Base-by-base conservation (phyloP, 2,888 invertebrate species). In the Macaria notata region DNA sequence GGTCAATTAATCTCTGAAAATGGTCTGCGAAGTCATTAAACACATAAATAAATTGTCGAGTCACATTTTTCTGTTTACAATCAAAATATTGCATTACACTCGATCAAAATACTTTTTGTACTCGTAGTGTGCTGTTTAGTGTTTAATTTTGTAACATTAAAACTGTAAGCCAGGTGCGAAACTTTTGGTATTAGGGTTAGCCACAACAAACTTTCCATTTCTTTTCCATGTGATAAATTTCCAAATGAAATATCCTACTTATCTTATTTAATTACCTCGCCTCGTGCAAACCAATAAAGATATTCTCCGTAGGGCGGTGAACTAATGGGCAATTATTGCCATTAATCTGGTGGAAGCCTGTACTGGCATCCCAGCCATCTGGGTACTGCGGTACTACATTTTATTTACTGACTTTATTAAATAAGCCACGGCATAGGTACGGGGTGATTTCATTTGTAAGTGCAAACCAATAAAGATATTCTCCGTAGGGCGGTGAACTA, bases 1-100 rank as follows among this genome's bases (percentile, higher is more conserved):
- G 55, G 53, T 48, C 66, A 70, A 73, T 73, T 73, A 74, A 73
- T 74, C 67, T 70, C 66, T 43, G 54, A 54, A 63, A 55, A 52
- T 51, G 59, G 54, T 29, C 43, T 47, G 51, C 43, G 47, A 36
- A 44, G 47, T 44, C 48, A 41, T 55, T 55, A 51, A 59, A 59
- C 44, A 51, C 47, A 48, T 51, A 51, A 50, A 45, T 55, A 55
- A 58, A 59, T 55, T 41, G n/a, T 41, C 41, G 46, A 56, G 50
- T 50, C 46, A 56, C 33, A 6, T 36, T 4, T 36, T 36, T 36
- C 4, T 36, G 33, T 36, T 36, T 36, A 36, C 7, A 36, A 19
- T 19, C 19, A 19, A 19, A 19, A 19, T 19, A 19, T 1, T 19
- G 19, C n/a, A n/a, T n/a, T n/a, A n/a, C n/a, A n/a, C n/a, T n/a